Percentiles rank a stretch among this genome's conserved stretches.
These are phyloP conservation scores for Xestia sexstrigata DNA, from an alignment of 2,888 invertebrate genomes.

Conservation along the genomic window DNA sequence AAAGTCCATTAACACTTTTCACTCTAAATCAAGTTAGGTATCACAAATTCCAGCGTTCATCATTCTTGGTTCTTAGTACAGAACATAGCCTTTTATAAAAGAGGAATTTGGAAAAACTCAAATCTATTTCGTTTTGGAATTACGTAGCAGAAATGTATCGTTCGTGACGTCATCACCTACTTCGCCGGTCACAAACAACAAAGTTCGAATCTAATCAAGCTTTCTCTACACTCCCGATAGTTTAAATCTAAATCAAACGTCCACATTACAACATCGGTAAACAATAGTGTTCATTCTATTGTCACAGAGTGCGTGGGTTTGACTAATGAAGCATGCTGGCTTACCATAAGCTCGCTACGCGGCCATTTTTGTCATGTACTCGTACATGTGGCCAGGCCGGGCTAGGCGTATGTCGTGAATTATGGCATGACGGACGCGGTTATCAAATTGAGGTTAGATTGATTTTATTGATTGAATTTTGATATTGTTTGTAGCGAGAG, in stretches of 20 bases:
- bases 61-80: not conserved
- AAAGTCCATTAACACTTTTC: not conserved
- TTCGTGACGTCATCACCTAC: conserved; percentile 33
- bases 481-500: conserved; percentile 35
- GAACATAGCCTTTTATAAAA: not conserved
- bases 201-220: conserved; percentile 41
- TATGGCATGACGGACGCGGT: conserved; percentile 50
- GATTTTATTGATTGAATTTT: conserved; percentile 50
- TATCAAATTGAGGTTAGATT: conserved; percentile 59
- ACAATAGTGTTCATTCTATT: conserved; percentile 77
- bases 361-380: conserved; percentile 66
- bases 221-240: conserved; percentile 59
- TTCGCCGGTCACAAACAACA: not conserved
- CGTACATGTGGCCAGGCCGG: conserved; percentile 28
- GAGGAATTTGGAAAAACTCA: not conserved
- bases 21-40: not conserved
- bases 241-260: conserved; percentile 61
- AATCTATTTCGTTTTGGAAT: not conserved
- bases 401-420: conserved; percentile 46
- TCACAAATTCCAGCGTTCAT: not conserved
- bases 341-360: conserved; percentile 56
- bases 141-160: not conserved
- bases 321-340: conserved; percentile 77
- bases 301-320: conserved; percentile 79
- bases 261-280: conserved; percentile 71